Evolutionary conservation across 2,113 vertebrate genomes (phyloP), one percentile per base, ranked within the genome.

Genomic region (Cyanoramphus novaezelandiae): DNA sequence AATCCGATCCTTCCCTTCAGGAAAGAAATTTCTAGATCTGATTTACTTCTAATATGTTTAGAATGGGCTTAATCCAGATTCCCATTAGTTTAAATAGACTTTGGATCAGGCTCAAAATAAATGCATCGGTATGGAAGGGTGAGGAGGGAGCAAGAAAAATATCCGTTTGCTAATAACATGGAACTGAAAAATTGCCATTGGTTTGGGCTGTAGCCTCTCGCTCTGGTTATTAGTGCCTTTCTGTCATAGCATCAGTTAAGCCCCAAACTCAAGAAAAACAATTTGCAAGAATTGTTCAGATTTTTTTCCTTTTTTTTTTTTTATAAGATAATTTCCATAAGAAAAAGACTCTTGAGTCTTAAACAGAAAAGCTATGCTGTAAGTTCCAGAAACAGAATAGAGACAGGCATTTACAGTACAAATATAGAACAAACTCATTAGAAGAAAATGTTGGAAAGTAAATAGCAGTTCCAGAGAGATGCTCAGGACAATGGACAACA

Each of bases 371-470:
- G 8, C 37, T 62, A 7, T 92, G 62, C 33, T 65, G n/a, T 21
- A 77, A 67, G 24, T 77, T 95, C 92, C 46, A 83, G 72, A 83
- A 91, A 62, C 15, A 86, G 59, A 70, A 62, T 37, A 69, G 39
- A 83, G 33, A 77, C 17, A 59, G 52, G 28, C n/a, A 87, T 92
- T 87, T 91, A 57, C 39, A 92, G 59, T 78, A 86, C 52, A 93
- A 93, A 90, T 68, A 35, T 19, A 94, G 60, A 87, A 86, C 25
- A 87, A 94, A 82, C 57, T 87, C 39, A 64, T 97, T 92, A 82
- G 74, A 9, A 78, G 74, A 86, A 89, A 71, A n/a, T 8, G 50
- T 13, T 91, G 74, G 41, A 91, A 91, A 92, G 83, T 65, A 94
- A 95, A 79, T 68, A 93, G 46, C n/a, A 29, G 29, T 65, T 96